Evolutionary conservation across 1,140 invertebrate species (phyloP).

Genomic region (Ganaspis sp.): DNA sequence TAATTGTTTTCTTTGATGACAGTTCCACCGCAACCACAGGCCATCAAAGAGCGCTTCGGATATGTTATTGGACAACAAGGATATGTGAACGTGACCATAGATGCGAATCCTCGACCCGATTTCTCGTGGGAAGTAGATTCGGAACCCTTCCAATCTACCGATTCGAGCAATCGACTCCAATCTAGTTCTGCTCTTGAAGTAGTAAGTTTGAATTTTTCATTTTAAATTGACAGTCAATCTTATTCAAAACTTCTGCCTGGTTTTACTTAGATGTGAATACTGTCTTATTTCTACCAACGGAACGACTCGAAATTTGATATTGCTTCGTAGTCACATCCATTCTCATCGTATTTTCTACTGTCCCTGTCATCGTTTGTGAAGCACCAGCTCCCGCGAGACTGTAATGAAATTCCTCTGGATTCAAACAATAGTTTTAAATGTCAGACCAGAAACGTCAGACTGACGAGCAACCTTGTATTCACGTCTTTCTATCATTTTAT

Average conservation of each 20-base stretch:
- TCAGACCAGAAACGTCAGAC: neutral
- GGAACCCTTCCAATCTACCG: constrained; percentile 74
- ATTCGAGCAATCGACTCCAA: constrained; percentile 75
- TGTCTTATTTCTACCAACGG: neutral
- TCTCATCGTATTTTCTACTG: constrained; percentile 43
- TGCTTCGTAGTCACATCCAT: constrained; percentile 36
- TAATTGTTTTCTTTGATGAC: constrained; percentile 48
- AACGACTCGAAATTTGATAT: constrained; percentile 45
- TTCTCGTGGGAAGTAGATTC: constrained; percentile 82
- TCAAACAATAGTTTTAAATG: constrained; percentile 35
- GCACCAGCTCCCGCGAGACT: constrained; percentile 42
- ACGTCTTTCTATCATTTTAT: neutral
- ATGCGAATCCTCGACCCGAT: constrained; percentile 81
- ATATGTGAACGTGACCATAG: constrained; percentile 81
- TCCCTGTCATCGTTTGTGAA: constrained; percentile 50
- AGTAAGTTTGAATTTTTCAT: constrained; percentile 66
- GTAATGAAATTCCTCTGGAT: constrained; percentile 57
- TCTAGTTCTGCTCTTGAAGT: constrained; percentile 75
- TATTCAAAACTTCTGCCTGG: neutral
- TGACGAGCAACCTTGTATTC: neutral
- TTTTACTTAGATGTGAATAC: neutral
- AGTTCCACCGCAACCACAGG: constrained; percentile 80
- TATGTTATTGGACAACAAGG: constrained; percentile 82
- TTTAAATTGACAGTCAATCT: neutral
- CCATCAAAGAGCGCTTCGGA: constrained; percentile 81